Evolutionary conservation across 37 sponge, comb jelly and placozoan species (phyloP).

Genomic region (Aplysina aerophoba): DNA sequence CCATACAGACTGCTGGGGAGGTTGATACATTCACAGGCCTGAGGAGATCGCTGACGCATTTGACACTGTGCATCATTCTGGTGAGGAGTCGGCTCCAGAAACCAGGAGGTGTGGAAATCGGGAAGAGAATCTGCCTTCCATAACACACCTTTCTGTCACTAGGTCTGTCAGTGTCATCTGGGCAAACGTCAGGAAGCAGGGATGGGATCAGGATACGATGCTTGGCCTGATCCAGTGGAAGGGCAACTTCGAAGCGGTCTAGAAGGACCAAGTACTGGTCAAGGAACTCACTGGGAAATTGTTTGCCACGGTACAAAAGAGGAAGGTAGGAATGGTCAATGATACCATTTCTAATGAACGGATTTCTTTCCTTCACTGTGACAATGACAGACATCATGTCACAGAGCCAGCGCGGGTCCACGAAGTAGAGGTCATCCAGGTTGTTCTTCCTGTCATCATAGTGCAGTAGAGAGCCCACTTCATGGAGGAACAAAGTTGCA

Average conservation of each 20-base stretch:
- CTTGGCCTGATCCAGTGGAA: slow-evolving; percentile 68
- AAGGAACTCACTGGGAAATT: slow-evolving; percentile 75
- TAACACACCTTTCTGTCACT: slow-evolving; percentile 12
- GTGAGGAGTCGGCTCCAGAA: slow-evolving; percentile 92
- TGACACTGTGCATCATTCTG: slow-evolving; percentile 71
- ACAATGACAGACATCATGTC: slow-evolving; percentile 79
- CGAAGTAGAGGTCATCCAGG: slow-evolving; percentile 19
- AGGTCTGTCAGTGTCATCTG: slow-evolving; percentile 12
- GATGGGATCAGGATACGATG: slow-evolving; percentile 79
- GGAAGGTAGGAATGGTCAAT: slow-evolving; percentile 54
- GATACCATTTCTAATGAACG: slow-evolving; percentile 74
- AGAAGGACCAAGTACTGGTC: slow-evolving; percentile 76
- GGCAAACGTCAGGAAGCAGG: slow-evolving; percentile 65
- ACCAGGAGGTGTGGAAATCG: slow-evolving; percentile 64
- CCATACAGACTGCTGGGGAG: not conserved
- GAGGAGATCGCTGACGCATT: not conserved
- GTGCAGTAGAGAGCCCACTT: slow-evolving; percentile 8
- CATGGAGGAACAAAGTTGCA: not conserved
- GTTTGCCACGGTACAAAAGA: slow-evolving; percentile 56
- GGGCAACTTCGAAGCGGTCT: slow-evolving; percentile 81
- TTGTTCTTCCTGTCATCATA: slow-evolving; percentile 17
- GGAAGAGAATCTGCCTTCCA: slow-evolving; percentile 24
- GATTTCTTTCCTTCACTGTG: slow-evolving; percentile 69
- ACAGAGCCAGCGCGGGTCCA: slow-evolving; percentile 5
- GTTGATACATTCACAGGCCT: too few relatives aligned